These are phyloP conservation scores for Sebastolobus alascanus DNA, from an alignment of 2,797 vertebrate species.

Conservation along the genomic window DNA sequence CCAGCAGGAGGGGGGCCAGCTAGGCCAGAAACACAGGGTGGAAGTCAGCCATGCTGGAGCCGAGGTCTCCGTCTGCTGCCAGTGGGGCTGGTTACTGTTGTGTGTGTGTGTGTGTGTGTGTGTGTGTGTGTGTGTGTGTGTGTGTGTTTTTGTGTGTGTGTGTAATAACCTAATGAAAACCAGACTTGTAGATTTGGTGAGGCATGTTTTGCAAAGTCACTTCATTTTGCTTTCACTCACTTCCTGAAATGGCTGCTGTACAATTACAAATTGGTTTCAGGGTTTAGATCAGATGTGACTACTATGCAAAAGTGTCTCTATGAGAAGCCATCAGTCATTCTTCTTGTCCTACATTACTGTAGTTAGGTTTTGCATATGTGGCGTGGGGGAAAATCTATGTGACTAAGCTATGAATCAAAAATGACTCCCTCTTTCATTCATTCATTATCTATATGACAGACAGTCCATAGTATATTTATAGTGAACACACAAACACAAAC, in stretches of 20 bases:
- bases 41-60: slow-evolving; percentile 42
- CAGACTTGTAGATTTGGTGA: background rate
- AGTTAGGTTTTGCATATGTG: background rate
- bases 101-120: slow-evolving; percentile 4
- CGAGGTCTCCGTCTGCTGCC: slow-evolving; percentile 6
- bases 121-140: no score
- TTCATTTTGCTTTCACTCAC: background rate
- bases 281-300: background rate
- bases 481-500: background rate
- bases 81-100: slow-evolving; percentile 2
- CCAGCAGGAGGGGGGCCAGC: slow-evolving; percentile 49
- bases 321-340: background rate
- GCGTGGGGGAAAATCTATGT: background rate
- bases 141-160: background rate
- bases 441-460: background rate
- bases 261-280: background rate
- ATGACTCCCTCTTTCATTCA: background rate
- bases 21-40: slow-evolving; percentile 23
- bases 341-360: background rate
- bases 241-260: background rate
- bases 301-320: background rate
- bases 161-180: slow-evolving; percentile 4
- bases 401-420: background rate
- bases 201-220: background rate
- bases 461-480: background rate